Evolutionary conservation across 1,140 invertebrate species (phyloP).

Genomic region (Carposina sasakii): DNA sequence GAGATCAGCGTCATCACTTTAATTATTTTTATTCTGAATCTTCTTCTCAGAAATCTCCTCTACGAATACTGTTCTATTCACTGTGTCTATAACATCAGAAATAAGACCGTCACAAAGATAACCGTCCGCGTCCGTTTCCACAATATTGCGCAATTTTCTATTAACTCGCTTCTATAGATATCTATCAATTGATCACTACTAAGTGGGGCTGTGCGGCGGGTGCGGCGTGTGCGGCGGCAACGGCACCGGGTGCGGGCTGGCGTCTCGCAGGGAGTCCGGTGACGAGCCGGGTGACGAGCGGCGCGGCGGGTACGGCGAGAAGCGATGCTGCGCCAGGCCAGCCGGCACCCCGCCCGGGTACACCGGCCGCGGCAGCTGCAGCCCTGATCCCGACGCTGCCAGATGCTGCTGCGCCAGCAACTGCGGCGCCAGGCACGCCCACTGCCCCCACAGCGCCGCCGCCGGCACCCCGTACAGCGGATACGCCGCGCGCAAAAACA

Average conservation of each 20-base stretch:
- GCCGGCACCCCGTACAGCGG: slow-evolving; percentile 74
- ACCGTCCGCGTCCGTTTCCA: too few species aligned
- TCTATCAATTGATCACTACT: slow-evolving; percentile 54
- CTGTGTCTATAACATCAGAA: too few species aligned
- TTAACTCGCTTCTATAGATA: slow-evolving; percentile 31
- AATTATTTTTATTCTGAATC: too few species aligned
- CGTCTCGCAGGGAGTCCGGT: slow-evolving; percentile 71
- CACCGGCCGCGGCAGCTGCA: slow-evolving; percentile 71
- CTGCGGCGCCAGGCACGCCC: slow-evolving; percentile 75
- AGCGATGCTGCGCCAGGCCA: slow-evolving; percentile 71
- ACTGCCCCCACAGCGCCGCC: slow-evolving; percentile 75
- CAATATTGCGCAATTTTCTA: too few species aligned
- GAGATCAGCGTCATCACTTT: too few species aligned
- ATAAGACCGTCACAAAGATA: too few species aligned
- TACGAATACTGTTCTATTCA: too few species aligned
- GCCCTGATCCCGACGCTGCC: slow-evolving; percentile 57
- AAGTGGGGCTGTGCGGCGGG: slow-evolving; percentile 72
- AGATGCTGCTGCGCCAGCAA: slow-evolving; percentile 68
- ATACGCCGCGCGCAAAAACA: slow-evolving; percentile 78
- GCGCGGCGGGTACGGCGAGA: slow-evolving; percentile 73
- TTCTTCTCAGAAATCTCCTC: too few species aligned
- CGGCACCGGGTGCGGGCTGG: slow-evolving; percentile 69
- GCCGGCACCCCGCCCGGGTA: slow-evolving; percentile 60
- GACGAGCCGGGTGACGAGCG: slow-evolving; percentile 66
- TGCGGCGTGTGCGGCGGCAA: slow-evolving; percentile 44